Evolutionary conservation across 2,888 invertebrate genomes (phyloP), one percentile per base, ranked within the genome.

Genomic region (Pheosia gnoma): DNA sequence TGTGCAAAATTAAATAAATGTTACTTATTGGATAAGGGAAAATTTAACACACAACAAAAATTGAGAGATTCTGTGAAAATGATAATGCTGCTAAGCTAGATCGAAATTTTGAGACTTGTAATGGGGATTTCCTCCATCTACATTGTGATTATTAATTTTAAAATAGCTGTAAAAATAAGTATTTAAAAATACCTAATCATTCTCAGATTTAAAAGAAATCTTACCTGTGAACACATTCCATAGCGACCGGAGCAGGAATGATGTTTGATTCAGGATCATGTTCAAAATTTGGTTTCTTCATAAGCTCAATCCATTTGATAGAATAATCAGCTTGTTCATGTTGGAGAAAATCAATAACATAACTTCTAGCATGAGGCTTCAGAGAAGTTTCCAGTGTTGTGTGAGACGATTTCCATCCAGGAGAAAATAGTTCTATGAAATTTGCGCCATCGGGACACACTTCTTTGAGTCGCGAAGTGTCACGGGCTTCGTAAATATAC

Each of bases 231-330:
- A 95, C 95, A 79, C 96, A 96, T 73, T 96, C 96, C n/a, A 95
- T 80, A 36, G 86, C 83, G 47, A 88, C 81, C 11, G 89, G 95
- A 39, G 94, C 91, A 59, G 93, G 91, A 58, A 93, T 79, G 57
- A 90, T 81, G 69, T 94, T 94, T 76, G 95, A 94, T 79, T 95
- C 82, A 77, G 90, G 73, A 86, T 94, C 83, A 87, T 88, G 72
- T 90, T 95, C 79, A 65, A 89, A 89, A 36, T 87, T 81, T 36
- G 95, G 94, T 78, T 95, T 95, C 80, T 95, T 97, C 67, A 96
- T 96, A 43, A 97, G 95, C 75, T 97, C 96, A 89, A 97, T 96
- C 97, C 97, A 97, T 74, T 96, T 96, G 57, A 97, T 95, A 51
- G 95, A 94, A 84, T 97, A 97, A 82, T 95, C 95, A 0, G 96